These are phyloP conservation scores for Hypolimnas misippus DNA, from an alignment of 2,888 invertebrate genomes.

Conservation along the genomic window DNA sequence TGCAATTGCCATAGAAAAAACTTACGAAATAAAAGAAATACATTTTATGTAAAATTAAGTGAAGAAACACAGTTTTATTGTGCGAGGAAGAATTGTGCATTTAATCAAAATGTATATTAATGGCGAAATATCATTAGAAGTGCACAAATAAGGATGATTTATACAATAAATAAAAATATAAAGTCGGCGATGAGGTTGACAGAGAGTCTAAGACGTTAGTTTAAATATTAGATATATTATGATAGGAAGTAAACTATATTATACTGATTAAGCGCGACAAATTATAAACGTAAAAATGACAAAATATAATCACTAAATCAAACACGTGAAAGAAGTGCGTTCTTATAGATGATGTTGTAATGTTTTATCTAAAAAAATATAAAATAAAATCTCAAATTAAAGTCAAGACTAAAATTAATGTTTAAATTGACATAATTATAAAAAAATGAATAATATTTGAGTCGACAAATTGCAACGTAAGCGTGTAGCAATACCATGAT, in stretches of 20 bases:
- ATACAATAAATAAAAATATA: not conserved
- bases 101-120: not conserved
- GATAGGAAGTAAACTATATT: too few relatives aligned
- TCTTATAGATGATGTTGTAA: not conserved
- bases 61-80: slow-evolving; percentile 1
- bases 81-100: slow-evolving; percentile 21
- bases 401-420: not conserved
- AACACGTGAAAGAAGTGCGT: not conserved
- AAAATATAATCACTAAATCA: not conserved
- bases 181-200: not conserved
- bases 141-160: not conserved
- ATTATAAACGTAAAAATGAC: not conserved
- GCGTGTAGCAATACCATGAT: not conserved
- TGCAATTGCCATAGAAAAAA: not conserved
- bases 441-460: slow-evolving; percentile 1
- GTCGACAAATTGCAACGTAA: slow-evolving; percentile 11
- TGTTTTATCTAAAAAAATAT: not conserved
- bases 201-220: too few relatives aligned
- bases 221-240: too few relatives aligned
- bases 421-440: not conserved
- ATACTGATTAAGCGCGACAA: not conserved
- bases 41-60: slow-evolving; percentile 1
- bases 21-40: not conserved
- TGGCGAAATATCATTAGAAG: not conserved
- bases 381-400: slow-evolving; percentile 1